Conservation (phyloP, 2,888 invertebrate species). For the Aporophyla lueneburgensis region DNA sequence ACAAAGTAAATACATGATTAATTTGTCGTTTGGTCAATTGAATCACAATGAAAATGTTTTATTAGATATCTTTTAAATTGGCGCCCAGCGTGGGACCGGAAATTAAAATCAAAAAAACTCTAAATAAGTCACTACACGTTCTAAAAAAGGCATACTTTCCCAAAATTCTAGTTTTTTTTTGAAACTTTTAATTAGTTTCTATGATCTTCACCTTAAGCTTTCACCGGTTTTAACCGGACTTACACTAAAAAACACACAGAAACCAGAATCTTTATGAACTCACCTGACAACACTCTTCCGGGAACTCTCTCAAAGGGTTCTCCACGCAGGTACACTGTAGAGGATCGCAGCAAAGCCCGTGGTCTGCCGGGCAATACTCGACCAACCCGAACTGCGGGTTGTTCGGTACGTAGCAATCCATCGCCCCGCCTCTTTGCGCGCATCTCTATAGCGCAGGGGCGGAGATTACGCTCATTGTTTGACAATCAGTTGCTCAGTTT, state of each 20-base stretch:
- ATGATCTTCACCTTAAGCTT: constrained; percentile 19
- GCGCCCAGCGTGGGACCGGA: constrained; percentile 24
- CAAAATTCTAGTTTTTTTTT: neutral
- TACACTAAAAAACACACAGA: neutral
- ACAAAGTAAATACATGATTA: neutral
- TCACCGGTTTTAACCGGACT: neutral
- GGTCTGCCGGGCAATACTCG: constrained; percentile 79
- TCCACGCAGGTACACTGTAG: constrained; percentile 87
- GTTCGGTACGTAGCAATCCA: constrained; percentile 93
- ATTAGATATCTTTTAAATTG: neutral
- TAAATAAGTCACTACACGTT: neutral
- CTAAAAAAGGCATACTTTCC: neutral
- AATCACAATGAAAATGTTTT: neutral
- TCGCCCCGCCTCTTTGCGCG: constrained; percentile 85
- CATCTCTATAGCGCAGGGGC: constrained; percentile 83
- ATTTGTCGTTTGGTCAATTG: neutral
- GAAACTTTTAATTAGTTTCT: neutral
- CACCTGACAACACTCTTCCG: constrained; percentile 85
- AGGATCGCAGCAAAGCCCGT: constrained; percentile 86
- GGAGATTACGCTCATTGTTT: constrained; percentile 70
- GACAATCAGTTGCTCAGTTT: constrained; percentile 68
- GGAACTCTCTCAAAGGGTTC: constrained; percentile 80
- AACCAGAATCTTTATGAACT: constrained; percentile 12
- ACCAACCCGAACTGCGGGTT: constrained; percentile 92
- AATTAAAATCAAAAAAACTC: neutral